These are phyloP conservation scores for Thymallus thymallus DNA, from an alignment of 2,113 vertebrate genomes.

Conservation along the genomic window DNA sequence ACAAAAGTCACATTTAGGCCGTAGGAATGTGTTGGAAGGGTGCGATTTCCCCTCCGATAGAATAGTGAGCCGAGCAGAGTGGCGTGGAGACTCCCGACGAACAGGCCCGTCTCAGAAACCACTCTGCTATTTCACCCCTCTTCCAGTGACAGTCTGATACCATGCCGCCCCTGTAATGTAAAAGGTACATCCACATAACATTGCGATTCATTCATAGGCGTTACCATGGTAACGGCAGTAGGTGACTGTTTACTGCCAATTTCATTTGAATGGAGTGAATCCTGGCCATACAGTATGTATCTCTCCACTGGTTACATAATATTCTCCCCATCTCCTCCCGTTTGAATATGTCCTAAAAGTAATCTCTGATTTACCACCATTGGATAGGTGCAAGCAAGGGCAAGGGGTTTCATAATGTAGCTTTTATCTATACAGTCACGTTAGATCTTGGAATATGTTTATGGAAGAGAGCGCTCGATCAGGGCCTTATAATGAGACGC, in stretches of 20 bases:
- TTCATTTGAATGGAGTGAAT: too few species aligned
- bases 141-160: background rate
- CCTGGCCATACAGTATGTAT: too few species aligned
- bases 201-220: too few species aligned
- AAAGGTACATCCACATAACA: too few species aligned
- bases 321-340: too few species aligned
- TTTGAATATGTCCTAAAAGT: background rate
- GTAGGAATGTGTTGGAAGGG: constrained; percentile 65
- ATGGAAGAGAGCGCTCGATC: background rate
- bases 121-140: background rate
- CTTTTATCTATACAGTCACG: background rate
- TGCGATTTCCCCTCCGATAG: constrained; percentile 57
- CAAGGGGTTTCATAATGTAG: background rate
- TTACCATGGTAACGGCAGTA: too few species aligned
- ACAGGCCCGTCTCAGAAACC: background rate
- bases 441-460: background rate
- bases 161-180: too few species aligned
- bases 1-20: constrained; percentile 65
- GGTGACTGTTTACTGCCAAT: too few species aligned
- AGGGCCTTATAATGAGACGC: background rate
- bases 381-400: background rate
- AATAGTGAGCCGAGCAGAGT: background rate
- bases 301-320: too few species aligned
- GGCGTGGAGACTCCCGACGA: too few species aligned
- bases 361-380: background rate